Base-by-base conservation (phyloP, 2,888 invertebrate genomes). In the Bembecia ichneumoniformis region DNA sequence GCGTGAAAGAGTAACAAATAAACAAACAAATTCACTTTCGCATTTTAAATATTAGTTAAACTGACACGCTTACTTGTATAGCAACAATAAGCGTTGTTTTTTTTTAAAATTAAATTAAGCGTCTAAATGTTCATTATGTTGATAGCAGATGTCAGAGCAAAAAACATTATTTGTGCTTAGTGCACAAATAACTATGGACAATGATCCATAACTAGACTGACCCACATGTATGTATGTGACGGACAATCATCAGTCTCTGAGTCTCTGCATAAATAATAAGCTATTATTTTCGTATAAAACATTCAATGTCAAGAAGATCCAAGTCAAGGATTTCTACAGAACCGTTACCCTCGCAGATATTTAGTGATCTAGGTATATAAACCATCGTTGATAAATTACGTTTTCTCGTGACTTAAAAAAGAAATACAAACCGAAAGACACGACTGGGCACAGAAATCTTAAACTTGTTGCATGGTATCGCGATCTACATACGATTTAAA, bases 221-320 rank as follows among this genome's bases (percentile, higher is more conserved):
- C 81, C 79, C 55, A 77, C 73, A 76, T 73, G 70, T 70, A 76
- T 73, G 70, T 70, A 64, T 64, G 64, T 64, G 66, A 71, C 44
- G 9, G 15, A 15, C 59, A 65, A 62, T 71, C 70, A 72, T 71
- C 68, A 69, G 67, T 76, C 77, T 81, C 75, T 77, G 74, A 69
- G 67, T 76, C 77, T 81, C 75, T 77, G 74, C 73, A 74, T 71
- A 73, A 79, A 78, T 78, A 81, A 82, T 76, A 77, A 74, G 74
- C 74, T 75, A 75, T 78, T 78, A 70, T 63, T 55, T 61, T 57
- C 52, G 53, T n/a, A 44, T 9, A 28, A 28, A 28, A 28, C 7
- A 28, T 28, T 28, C 9, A 28, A 9, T 7, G 7, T 28, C 17
- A 44, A 44, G 11, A 44, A 14, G 11, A 44, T 44, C 15, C 44